phyloP scores from a whole-genome alignment of 2,888 invertebrate genomes.

The Lathronympha strigana region DNA sequence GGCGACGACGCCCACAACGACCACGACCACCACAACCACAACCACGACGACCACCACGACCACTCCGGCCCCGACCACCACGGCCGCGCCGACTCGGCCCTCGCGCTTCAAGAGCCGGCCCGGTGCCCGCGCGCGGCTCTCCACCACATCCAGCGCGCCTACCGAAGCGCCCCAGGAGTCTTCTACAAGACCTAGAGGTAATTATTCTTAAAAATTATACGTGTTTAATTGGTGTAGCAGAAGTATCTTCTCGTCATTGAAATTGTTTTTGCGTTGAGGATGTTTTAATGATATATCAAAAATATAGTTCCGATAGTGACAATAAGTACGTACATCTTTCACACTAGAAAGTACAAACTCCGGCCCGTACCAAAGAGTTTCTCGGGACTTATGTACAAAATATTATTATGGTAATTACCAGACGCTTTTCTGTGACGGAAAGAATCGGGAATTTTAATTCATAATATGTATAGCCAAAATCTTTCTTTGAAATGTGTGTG shows the following conservation, averaged over 20 bases:
- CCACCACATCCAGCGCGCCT: conserved; percentile 67
- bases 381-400: background rate
- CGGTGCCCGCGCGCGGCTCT: conserved; percentile 74
- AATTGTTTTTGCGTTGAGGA: background rate
- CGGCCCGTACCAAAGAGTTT: background rate
- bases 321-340: background rate
- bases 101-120: conserved; percentile 74
- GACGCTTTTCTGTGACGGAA: background rate
- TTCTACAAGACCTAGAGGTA: conserved; percentile 80
- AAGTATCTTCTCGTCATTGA: background rate
- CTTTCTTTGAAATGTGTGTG: background rate
- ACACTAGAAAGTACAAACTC: too few relatives aligned
- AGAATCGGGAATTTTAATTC: background rate
- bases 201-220: conserved; percentile 22
- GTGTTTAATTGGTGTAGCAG: background rate
- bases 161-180: conserved; percentile 77
- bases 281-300: too few relatives aligned
- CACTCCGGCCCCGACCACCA: conserved; percentile 76
- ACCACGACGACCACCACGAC: conserved; percentile 84
- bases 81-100: conserved; percentile 71
- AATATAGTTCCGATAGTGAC: background rate
- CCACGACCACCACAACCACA: conserved; percentile 78
- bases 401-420: background rate
- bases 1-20: conserved; percentile 80
- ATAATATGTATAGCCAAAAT: background rate